Base-by-base conservation (phyloP, 2,888 invertebrate genomes). In the Lithophane ornitopus region DNA sequence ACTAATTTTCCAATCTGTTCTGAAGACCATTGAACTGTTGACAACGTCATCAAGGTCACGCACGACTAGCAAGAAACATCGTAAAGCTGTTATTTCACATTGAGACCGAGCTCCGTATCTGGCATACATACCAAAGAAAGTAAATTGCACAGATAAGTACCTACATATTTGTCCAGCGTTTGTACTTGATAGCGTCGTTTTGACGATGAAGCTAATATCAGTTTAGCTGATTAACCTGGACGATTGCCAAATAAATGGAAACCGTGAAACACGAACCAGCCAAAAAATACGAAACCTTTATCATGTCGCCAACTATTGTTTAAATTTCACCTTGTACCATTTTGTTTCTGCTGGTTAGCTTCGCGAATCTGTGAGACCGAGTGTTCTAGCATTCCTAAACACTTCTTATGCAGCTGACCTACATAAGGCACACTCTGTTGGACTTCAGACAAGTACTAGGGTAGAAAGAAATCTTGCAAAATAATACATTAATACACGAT, bases 61-160 rank as follows among this genome's bases (percentile, higher is more conserved):
- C 81, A 83, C 68, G 41, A 63, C 68, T 34, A 65, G 61, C 78
- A 74, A 81, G 76, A 81, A 85, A 74, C 70, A 61, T 81, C 44
- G 52, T 65, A 56, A 62, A 58, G 74, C 62, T 68, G 74, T 78
- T 62, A 68, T 66, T 73, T 71, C 66, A 72, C 66, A 74, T 78
- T 56, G 56, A 59, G 58, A 71, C 54, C 34, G 66, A 73, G 71
- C 58, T 70, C 56, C 63, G 74, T 77, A 67, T 74, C 78, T 86
- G 80, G 70, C 85, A 87, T 70, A 84, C 76, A 84, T 85, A 73
- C 66, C 79, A 68, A 80, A 82, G 75, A 86, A 83, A 83, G 82
- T 75, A 81, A 74, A 87, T 76, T 80, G 28, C 58, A 28, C 39
- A 70, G 44, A 26, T 62, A 77, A 9, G 26, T 54, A 62, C 49